Evolutionary conservation across 2,113 vertebrate species (phyloP), one percentile per base, ranked within the genome.

Genomic region (Hippoglossus stenolepis): DNA sequence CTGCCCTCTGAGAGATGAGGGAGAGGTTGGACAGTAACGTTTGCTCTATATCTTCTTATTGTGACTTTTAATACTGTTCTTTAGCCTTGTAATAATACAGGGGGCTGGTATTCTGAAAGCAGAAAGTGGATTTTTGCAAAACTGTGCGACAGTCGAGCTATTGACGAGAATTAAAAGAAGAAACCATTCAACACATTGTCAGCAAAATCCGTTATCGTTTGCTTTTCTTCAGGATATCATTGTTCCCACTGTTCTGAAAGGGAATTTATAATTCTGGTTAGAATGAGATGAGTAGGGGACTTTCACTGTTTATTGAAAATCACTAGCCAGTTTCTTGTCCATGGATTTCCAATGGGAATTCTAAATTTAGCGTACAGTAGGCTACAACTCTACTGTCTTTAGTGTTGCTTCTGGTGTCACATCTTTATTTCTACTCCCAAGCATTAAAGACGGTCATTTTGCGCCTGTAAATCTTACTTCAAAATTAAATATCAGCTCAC

Each of bases 401-500:
- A n/a, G n/a, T n/a, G n/a, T n/a, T 31, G 31, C 31, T 6, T 31
- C 49, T 20, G 47, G 7, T 31, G 31, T 31, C 31, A 31, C 23
- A 7, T 75, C 28, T 40, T 18, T 3, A 49, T 49, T 18, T 6
- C 4, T 49, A 4, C 14, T 17, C 45, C 17, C 17, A 15, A 49
- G 17, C 45, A 18, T 17, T 0, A 49, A 49, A 12, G 43, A 15
- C 12, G 14, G 3, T 45, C 13, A 15, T 51, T 53, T 51, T 40
- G 38, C 35, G 40, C 26, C 5, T 12, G 8, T 40, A 13, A 53
- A 51, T 72, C 17, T 62, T 18, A 35, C 65, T 76, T 82, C 35
- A 75, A 90, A 76, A 84, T 78, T 1, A 58, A 72, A 74, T 84
- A 74, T 86, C 72, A 84, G 83, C 84, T 74, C 74, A 35, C 65